phyloP scores from a whole-genome alignment of 2,113 vertebrate species.

The Sterrhoptilus dennistouni region DNA sequence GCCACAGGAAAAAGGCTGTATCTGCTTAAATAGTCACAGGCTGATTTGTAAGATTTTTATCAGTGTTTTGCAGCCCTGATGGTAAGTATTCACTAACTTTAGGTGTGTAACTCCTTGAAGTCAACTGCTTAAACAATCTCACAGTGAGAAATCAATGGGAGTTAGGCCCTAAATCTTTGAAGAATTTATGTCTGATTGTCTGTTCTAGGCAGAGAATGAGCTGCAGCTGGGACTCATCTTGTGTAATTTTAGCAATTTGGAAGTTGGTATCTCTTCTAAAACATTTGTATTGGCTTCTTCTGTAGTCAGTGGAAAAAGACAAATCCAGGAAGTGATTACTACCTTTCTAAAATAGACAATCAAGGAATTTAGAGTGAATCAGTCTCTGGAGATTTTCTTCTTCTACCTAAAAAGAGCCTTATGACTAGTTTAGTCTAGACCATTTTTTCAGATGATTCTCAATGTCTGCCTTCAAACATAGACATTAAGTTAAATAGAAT shows the following conservation, averaged over 20 bases:
- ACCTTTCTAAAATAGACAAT: slow-evolving; percentile 31
- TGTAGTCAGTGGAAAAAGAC: background rate
- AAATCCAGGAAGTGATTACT: background rate
- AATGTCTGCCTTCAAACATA: background rate
- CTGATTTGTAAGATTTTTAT: background rate
- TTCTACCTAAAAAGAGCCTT: background rate
- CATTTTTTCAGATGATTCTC: background rate
- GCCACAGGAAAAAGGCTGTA: background rate
- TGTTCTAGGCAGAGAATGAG: background rate
- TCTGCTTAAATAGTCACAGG: background rate
- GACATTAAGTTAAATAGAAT: background rate
- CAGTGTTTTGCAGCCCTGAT: accelerated
- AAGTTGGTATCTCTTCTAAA: slow-evolving; percentile 35
- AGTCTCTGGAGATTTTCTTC: background rate
- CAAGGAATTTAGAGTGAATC: background rate
- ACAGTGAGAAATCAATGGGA: background rate
- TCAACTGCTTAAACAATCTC: background rate
- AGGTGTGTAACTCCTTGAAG: background rate
- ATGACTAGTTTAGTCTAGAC: background rate
- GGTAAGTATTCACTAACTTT: background rate
- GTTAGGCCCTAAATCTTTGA: background rate
- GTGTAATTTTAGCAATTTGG: slow-evolving; percentile 34
- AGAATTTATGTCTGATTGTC: background rate
- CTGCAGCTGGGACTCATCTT: slow-evolving; percentile 25
- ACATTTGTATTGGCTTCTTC: background rate